Evolutionary conservation across 1,140 invertebrate genomes (phyloP), one percentile per base, ranked within the genome.

Genomic region (Trichogramma pretiosum): DNA sequence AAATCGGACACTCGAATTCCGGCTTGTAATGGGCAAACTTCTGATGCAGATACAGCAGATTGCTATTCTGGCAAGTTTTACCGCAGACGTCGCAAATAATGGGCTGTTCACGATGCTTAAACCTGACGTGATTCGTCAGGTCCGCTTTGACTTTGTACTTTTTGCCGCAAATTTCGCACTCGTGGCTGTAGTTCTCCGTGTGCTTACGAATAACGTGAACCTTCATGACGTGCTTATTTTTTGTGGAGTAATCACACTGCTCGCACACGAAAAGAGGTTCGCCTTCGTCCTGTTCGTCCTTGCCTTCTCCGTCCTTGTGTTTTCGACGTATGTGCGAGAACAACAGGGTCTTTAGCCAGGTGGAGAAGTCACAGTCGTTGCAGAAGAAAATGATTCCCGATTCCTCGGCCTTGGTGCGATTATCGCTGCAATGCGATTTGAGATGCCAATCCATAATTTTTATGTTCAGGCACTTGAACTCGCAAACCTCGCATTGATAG

Each of bases 21-120:
- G 69, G 66, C 38, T 72, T 72, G 48, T 70, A 72, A 17, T 72
- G 68, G 0, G 68, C 70, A 21, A 70, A 72, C 34, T 71, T 71
- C 30, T 71, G 68, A 32, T 71, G 70, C 0, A 72, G 63, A 26
- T 72, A 72, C 3, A 73, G 49, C 0, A 66, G 65, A 38, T 72
- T 70, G 30, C 66, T 70, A 45, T 73, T 71, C 5, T 64, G 41
- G 33, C 68, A 70, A 0, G 62, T 68, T 46, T 86, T 85, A 3
- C 77, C 70, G 56, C 85, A 87, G 1, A 80, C 60, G 17, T 76
- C 68, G 57, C 87, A 91, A n/a, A 73, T 64, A 43, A 81, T 84
- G 0, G 79, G 81, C 7, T 83, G 74, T 47, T 79, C 75, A 13
- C 76, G 72, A 10, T 77, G 75, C 33, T 78, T 77, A 33, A 79